Percentiles rank a stretch among this genome's conserved stretches.
phyloP scores from a whole-genome alignment of 2,113 vertebrate species.

The Poeciliopsis turrubarensis region DNA sequence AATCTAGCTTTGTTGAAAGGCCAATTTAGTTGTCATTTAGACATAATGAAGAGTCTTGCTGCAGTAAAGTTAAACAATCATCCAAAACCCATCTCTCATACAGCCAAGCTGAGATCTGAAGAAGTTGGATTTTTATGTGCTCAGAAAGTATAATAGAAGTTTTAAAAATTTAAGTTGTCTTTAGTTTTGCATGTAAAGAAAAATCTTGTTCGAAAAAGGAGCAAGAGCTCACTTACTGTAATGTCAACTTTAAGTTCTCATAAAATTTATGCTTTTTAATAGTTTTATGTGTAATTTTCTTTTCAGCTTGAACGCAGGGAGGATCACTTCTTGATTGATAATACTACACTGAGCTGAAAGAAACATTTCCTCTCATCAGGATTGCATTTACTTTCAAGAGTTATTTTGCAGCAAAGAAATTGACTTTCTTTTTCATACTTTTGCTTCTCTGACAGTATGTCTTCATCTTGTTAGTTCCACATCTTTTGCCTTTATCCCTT shows the following conservation, averaged over 20 bases:
- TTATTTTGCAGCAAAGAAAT: constrained; percentile 30
- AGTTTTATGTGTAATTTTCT: background rate
- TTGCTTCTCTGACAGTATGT: constrained; percentile 42
- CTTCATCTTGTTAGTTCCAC: constrained; percentile 65
- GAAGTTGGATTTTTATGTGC: background rate
- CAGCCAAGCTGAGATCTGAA: background rate
- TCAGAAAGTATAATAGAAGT: background rate
- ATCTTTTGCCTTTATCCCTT: constrained; percentile 58
- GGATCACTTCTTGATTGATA: constrained; percentile 29
- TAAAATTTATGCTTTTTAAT: constrained; percentile 18
- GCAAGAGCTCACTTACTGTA: constrained; percentile 6
- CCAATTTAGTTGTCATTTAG: constrained; percentile 64
- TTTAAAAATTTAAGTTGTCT: background rate
- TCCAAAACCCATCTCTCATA: constrained; percentile 18
- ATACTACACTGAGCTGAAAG: constrained; percentile 18
- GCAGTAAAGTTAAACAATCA: constrained; percentile 44
- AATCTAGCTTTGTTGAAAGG: constrained; percentile 62
- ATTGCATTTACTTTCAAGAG: constrained; percentile 38
- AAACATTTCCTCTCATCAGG: constrained; percentile 40
- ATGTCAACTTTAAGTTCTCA: constrained; percentile 10
- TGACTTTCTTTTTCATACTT: constrained; percentile 40
- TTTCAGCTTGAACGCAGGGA: constrained; percentile 8
- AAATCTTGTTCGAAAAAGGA: background rate
- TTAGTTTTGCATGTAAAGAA: background rate
- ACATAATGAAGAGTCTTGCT: constrained; percentile 57